Conservation (phyloP, 2,113 vertebrate genomes). For the Tyrannus savana region DNA sequence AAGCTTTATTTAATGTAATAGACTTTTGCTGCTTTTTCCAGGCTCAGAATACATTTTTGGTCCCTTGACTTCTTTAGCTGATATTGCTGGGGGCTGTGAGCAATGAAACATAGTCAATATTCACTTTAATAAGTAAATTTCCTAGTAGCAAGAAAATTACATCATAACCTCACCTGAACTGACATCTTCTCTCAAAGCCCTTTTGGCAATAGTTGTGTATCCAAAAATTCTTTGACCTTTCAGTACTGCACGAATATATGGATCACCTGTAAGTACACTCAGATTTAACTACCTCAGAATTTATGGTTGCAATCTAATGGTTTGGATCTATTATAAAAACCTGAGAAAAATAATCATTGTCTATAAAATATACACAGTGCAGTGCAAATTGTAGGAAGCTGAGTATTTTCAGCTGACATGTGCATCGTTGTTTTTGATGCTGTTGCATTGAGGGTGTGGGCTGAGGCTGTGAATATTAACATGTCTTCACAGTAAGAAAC, state of each 20-base stretch:
- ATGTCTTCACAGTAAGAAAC: not conserved
- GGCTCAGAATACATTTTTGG: not conserved
- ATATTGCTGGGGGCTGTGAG: not conserved
- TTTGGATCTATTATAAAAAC: not conserved
- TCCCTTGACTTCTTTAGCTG: not conserved
- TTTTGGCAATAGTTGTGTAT: not conserved
- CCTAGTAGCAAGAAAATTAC: not conserved
- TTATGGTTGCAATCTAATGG: not conserved
- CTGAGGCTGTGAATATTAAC: not conserved
- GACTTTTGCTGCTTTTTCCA: not conserved
- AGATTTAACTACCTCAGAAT: not conserved
- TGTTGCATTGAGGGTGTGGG: not conserved
- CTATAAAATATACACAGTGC: not conserved
- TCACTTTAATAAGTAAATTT: slow-evolving; percentile 44
- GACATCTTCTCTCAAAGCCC: not conserved
- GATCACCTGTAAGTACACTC: slow-evolving; percentile 10
- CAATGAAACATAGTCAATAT: slow-evolving; percentile 25
- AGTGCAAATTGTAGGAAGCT: not conserved
- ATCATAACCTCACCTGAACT: not conserved
- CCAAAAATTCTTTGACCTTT: slow-evolving; percentile 36
- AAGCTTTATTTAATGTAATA: not conserved
- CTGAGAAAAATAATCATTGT: not conserved
- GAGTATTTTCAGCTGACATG: not conserved
- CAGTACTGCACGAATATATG: not conserved
- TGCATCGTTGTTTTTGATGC: not conserved